Evolutionary conservation across 2,888 invertebrate genomes (phyloP).

Genomic region (Cremastinae sp.): DNA sequence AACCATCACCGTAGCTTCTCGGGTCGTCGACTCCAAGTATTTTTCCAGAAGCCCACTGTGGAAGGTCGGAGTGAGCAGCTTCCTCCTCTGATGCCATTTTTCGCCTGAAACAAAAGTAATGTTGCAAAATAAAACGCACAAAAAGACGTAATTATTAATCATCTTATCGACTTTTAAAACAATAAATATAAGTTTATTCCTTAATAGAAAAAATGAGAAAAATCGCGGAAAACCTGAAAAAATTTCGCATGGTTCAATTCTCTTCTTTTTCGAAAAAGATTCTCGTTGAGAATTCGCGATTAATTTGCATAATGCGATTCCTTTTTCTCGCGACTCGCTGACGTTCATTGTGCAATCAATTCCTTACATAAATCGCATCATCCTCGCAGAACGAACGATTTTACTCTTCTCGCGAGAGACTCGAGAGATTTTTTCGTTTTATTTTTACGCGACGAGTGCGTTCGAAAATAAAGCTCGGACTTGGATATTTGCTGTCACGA

Average conservation of each 20-base stretch:
- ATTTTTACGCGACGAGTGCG: neutral
- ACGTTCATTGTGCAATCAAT: too few species aligned
- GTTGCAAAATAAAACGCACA: constrained; percentile 4
- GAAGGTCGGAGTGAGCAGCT: constrained; percentile 77
- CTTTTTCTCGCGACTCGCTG: neutral
- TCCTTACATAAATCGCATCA: neutral
- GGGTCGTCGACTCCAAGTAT: constrained; percentile 69
- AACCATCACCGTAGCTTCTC: constrained; percentile 72
- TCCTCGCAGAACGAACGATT: neutral
- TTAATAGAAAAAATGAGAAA: too few species aligned
- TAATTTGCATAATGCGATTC: constrained; percentile 37
- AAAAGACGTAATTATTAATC: neutral
- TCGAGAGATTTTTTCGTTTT: too few species aligned
- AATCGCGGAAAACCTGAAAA: too few species aligned
- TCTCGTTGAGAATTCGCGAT: constrained; percentile 6
- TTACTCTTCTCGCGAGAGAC: too few species aligned
- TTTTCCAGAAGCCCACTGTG: constrained; percentile 74
- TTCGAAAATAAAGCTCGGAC: neutral
- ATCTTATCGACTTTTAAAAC: neutral
- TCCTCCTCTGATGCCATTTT: constrained; percentile 75
- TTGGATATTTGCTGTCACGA: neutral
- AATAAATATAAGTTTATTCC: too few species aligned
- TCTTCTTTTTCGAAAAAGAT: neutral
- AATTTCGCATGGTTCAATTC: neutral
- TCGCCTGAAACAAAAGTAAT: constrained; percentile 66